These are phyloP conservation scores for Agrochola circellaris DNA, from an alignment of 2,888 invertebrate species.

Conservation along the genomic window DNA sequence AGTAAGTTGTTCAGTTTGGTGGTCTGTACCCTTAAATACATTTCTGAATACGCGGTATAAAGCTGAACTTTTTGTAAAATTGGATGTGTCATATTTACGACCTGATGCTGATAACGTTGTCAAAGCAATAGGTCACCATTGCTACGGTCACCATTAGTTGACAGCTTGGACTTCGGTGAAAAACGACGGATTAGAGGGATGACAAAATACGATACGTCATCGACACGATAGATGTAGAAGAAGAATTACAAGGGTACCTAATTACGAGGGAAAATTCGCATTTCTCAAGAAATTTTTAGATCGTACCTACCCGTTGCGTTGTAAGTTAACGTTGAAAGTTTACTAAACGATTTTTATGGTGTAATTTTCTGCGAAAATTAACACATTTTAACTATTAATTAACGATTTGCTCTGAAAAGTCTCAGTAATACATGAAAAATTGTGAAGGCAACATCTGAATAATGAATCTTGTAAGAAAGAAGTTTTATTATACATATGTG, in stretches of 20 bases:
- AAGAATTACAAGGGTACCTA: not conserved
- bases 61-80: no score
- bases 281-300: constrained; percentile 48
- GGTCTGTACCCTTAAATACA: no score
- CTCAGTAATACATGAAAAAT: not conserved
- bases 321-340: constrained; percentile 39
- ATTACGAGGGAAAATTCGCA: constrained; percentile 47
- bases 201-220: not conserved
- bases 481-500: not conserved
- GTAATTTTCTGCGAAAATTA: no score
- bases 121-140: constrained; percentile 53
- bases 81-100: no score
- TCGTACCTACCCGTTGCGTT: constrained; percentile 26
- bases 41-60: no score
- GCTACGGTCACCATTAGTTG: no score
- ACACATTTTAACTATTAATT: no score
- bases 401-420: no score
- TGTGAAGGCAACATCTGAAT: not conserved
- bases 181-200: not conserved
- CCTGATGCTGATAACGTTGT: not conserved
- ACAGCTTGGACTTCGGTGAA: not conserved
- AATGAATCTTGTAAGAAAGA: constrained; percentile 10
- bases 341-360: no score
- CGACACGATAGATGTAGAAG: not conserved
- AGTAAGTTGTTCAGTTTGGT: no score